Evolutionary conservation across 2,797 vertebrate species (phyloP), one percentile per base, ranked within the genome.

Genomic region (Denticeps clupeoides): DNA sequence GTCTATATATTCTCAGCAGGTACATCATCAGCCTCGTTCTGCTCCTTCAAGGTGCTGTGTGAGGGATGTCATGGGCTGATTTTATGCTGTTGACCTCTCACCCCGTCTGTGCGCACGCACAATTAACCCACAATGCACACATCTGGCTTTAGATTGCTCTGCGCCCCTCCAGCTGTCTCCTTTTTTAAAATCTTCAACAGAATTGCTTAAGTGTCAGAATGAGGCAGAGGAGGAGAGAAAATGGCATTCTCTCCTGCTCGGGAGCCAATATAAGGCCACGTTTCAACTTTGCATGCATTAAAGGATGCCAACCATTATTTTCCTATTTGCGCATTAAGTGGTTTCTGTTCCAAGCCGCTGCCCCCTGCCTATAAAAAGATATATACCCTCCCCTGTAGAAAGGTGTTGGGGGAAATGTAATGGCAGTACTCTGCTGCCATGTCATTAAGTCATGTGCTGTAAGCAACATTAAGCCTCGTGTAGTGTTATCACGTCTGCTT

Each of bases 241-340:
- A 63, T 44, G 45, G 48, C 45, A 47, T 48, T 40, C 19, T 26
- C 41, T 53, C 47, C 56, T 67, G 59, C 54, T 61, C 62, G 40
- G 24, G 8, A 49, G 45, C 19, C 13, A 43, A 69, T 65, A 71
- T 67, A 69, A 69, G 58, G 42, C 29, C 4, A 21, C 31, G 29
- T 44, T 60, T 56, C n/a, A 47, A 42, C 32, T 55, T 49, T 58
- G 38, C 45, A 38, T 42, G 13, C 49, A 60, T 58, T 59, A 51
- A 67, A 62, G 49, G 52, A 59, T 55, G 54, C 46, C 47, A 38
- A 35, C 24, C 18, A 57, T 60, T 56, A 51, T 58, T 65, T 50
- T 50, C 48, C 28, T 54, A 47, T 45, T 47, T 35, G 15, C 23
- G 23, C 24, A 16, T 28, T 60, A 28, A 59, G 63, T 51, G 47